Evolutionary conservation across 2,113 vertebrate genomes (phyloP).

Genomic region (Tricholaema leucomelas): DNA sequence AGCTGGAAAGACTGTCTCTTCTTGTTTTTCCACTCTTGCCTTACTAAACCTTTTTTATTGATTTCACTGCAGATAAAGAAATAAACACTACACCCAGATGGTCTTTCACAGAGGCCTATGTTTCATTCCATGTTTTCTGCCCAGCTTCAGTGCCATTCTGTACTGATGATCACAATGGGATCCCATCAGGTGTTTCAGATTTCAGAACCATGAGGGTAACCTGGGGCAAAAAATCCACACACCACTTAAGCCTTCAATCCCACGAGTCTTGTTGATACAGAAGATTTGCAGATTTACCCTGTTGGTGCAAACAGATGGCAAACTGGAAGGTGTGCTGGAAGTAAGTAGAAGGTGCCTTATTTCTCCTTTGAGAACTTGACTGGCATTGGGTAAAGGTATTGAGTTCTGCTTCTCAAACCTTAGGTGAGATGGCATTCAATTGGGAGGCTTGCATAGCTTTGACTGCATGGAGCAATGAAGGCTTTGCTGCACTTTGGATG

Average conservation of each 20-base stretch:
- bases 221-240: neutral
- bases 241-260: neutral
- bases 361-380: neutral
- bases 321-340: neutral
- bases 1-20: conserved; percentile 27
- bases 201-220: neutral
- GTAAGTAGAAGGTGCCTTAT: neutral
- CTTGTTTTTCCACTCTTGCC: conserved; percentile 7
- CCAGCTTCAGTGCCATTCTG: neutral
- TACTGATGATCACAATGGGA: rapidly evolving
- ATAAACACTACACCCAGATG: neutral
- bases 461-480: neutral
- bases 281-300: neutral
- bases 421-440: neutral
- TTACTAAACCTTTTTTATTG: conserved; percentile 23
- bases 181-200: neutral
- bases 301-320: neutral
- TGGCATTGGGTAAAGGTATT: neutral
- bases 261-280: neutral
- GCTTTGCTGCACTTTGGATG: neutral
- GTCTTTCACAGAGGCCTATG: neutral
- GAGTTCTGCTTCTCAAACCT: neutral
- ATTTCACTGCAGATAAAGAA: conserved; percentile 27
- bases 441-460: neutral
- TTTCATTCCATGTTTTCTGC: neutral